phyloP scores from a whole-genome alignment of 2,888 invertebrate species.

The Xylota segnis region DNA sequence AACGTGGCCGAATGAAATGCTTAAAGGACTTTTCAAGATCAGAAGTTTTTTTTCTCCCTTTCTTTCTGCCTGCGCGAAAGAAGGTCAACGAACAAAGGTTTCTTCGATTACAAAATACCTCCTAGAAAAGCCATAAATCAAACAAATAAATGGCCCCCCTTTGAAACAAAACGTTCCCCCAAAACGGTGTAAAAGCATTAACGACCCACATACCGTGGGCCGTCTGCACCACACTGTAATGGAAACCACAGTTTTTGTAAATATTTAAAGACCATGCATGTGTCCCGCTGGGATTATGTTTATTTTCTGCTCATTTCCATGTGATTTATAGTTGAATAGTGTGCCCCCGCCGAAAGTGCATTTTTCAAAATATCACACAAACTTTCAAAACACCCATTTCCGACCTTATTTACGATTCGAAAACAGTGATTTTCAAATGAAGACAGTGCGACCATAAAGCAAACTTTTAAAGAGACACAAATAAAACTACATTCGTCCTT shows the following conservation, averaged over 20 bases:
- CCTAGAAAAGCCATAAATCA: too few species aligned
- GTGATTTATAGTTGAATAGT: constrained; percentile 5
- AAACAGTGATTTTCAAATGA: neutral
- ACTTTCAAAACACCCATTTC: neutral
- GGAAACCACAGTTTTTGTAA: neutral
- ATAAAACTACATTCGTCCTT: neutral
- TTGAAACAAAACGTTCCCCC: neutral
- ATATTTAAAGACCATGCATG: constrained; percentile 1
- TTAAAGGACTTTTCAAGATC: constrained; percentile 2
- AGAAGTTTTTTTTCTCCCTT: too few species aligned
- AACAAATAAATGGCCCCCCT: neutral
- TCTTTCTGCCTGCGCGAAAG: neutral
- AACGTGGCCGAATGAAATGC: too few species aligned
- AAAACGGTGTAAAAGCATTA: neutral
- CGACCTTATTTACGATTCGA: constrained; percentile 7
- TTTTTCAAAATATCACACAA: neutral
- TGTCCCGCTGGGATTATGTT: neutral
- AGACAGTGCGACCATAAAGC: neutral
- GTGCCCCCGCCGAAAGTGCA: neutral
- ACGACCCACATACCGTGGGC: constrained; percentile 6
- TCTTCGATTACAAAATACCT: neutral
- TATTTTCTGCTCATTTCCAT: neutral
- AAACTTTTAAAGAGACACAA: neutral
- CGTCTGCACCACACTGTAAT: neutral
- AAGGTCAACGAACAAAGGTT: neutral